Evolutionary conservation across 2,113 vertebrate genomes (phyloP).

Genomic region (Cryptoleucopteryx plumbea): DNA sequence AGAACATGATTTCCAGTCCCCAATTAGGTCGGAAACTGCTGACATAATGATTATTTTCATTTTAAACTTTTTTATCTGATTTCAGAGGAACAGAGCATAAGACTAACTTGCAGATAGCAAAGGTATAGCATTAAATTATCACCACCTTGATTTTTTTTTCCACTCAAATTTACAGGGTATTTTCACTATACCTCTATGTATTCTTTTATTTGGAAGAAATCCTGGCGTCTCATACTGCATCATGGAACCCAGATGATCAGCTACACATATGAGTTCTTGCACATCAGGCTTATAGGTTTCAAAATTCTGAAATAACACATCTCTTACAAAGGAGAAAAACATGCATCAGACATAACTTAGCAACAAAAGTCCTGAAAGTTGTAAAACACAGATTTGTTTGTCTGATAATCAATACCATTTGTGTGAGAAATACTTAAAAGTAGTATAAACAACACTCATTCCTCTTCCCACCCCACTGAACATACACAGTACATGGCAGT

Average conservation of each 20-base stretch:
- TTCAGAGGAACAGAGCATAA: not conserved
- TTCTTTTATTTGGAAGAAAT: conserved; percentile 92
- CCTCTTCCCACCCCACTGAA: not conserved
- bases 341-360: conserved; percentile 10
- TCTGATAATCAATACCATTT: not conserved
- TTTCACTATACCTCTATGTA: conserved; percentile 88
- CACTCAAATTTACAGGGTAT: not conserved
- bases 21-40: not conserved
- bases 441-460: not conserved
- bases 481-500: not conserved
- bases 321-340: conserved; percentile 73
- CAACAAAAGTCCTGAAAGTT: not conserved
- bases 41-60: not conserved
- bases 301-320: conserved; percentile 93
- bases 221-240: conserved; percentile 97
- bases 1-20: not conserved
- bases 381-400: not conserved
- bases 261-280: conserved; percentile 90
- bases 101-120: not conserved
- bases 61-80: not conserved
- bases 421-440: not conserved
- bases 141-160: not conserved
- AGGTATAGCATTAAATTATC: not conserved
- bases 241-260: conserved; percentile 91
- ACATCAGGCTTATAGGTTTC: conserved; percentile 89